Evolutionary conservation across 2,113 vertebrate genomes (phyloP), one percentile per base, ranked within the genome.

Genomic region (Nothocercus nigrocapillus): DNA sequence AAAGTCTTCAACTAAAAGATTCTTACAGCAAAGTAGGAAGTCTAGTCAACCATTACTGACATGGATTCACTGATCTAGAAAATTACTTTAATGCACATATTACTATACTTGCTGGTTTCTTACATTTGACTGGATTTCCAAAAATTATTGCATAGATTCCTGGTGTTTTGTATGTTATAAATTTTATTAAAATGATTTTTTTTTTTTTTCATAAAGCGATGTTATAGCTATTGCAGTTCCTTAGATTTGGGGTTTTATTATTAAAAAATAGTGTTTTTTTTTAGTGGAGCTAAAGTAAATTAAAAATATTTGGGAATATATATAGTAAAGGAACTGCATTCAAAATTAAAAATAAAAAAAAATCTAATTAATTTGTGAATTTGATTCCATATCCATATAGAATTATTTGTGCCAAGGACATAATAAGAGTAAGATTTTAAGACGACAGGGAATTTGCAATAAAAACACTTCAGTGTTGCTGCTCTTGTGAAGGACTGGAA

Each of bases 81-180:
- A 98, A 98, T 98, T 82, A 95, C 94, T 97, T 97, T 97, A 98
- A 97, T 98, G 96, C 67, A 96, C 69, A 85, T 97, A 98, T 98
- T 96, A 96, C 96, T 98, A 97, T 97, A 95, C 75, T 93, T 95
- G 78, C 86, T 88, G 77, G 91, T 97, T 97, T 96, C 90, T 97
- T 97, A 85, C 80, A 93, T 97, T 97, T 95, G 91, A 92, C 56
- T 95, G 88, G 81, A 93, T 94, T 92, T 32, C 2, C 13, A 69
- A 92, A 83, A 93, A 76, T 66, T 87, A 49, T 63, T 96, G 24
- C 68, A 89, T 82, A 64, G 54, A 69, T 36, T 68, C 24, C 32
- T 87, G 34, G 4, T 93, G 44, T 67, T 45, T 84, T 45, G 17
- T 4, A 0, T 40, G 45, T 66, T 88, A 28, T 18, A 93, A 94